Evolutionary conservation across 2,113 vertebrate genomes (phyloP).

Genomic region (Gopherus evgoodei): DNA sequence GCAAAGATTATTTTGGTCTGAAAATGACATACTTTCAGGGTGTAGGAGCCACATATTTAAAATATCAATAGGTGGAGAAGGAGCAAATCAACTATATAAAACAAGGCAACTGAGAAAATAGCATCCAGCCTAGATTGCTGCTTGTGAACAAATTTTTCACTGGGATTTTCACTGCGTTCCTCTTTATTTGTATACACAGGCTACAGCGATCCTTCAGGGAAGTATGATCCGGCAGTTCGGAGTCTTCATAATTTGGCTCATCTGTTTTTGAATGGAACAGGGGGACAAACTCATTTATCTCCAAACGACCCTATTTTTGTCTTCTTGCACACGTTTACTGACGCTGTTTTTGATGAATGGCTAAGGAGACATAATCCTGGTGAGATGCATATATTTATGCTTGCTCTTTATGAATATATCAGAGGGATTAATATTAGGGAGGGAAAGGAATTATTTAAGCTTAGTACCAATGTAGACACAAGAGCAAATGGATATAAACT

Average conservation of each 20-base stretch:
- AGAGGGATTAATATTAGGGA: too few relatives aligned
- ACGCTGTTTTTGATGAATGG: conserved; percentile 98
- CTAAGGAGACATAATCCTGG: conserved; percentile 89
- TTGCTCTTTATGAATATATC: too few relatives aligned
- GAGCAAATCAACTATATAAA: not conserved
- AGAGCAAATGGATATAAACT: too few relatives aligned
- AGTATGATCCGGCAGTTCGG: conserved; percentile 91
- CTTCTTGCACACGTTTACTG: conserved; percentile 95
- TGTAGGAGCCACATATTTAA: not conserved
- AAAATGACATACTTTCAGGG: not conserved
- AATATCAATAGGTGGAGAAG: not conserved
- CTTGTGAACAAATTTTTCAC: not conserved
- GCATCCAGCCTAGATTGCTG: not conserved
- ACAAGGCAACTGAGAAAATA: not conserved
- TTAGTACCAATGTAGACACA: too few relatives aligned
- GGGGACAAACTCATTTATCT: conserved; percentile 96
- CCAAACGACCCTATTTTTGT: conserved; percentile 98
- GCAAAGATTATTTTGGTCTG: not conserved
- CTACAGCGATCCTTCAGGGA: conserved; percentile 93
- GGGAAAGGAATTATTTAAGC: too few relatives aligned
- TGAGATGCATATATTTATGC: conserved; percentile 59
- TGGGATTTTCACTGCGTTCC: not conserved
- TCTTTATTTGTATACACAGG: conserved; percentile 78
- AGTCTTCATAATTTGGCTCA: conserved; percentile 98
- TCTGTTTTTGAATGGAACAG: conserved; percentile 96